Percentiles rank a stretch among this genome's conserved stretches.
phyloP scores from a whole-genome alignment of 2,888 invertebrate genomes.

The Synanthedon vespiformis region DNA sequence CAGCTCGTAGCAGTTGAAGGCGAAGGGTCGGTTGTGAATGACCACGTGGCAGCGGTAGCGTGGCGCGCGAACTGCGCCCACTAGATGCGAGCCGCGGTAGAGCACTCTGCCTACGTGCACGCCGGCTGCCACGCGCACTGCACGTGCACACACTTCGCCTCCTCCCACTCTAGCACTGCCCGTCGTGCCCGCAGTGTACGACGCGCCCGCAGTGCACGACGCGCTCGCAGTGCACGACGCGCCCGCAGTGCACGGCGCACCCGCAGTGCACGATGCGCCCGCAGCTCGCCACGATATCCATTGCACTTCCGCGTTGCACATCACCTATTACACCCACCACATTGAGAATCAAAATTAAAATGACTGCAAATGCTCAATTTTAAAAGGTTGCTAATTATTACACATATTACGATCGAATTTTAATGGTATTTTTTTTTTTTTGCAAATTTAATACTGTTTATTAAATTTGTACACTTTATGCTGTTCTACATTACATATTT shows the following conservation, averaged over 20 bases:
- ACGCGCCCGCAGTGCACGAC: conserved; percentile 18
- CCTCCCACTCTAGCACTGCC: conserved; percentile 8
- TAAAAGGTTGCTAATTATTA: no score
- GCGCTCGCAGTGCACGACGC: conserved; percentile 5
- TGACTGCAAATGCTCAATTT: no score
- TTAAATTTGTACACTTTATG: no score
- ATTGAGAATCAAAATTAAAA: not conserved
- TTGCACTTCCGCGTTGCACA: conserved; percentile 46
- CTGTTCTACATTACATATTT: no score
- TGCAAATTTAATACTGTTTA: no score
- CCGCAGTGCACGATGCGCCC: no score
- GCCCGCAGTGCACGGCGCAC: conserved; percentile 14
- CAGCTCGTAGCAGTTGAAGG: conserved; percentile 55
- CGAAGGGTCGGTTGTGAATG: conserved; percentile 46
- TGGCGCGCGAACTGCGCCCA: conserved; percentile 39
- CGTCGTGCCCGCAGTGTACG: conserved; percentile 17
- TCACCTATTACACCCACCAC: conserved; percentile 24
- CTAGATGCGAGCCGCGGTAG: conserved; percentile 32
- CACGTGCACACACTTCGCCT: conserved; percentile 23
- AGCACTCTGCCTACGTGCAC: conserved; percentile 37
- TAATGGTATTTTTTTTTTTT: no score
- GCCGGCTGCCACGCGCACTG: conserved; percentile 27
- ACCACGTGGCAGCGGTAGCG: conserved; percentile 45
- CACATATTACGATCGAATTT: no score
- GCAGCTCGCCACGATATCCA: conserved; percentile 39